Percentiles rank a stretch among this genome's conserved stretches.
Evolutionary conservation across 1,140 invertebrate species (phyloP).

Genomic region (Leptonema lineaticorne): DNA sequence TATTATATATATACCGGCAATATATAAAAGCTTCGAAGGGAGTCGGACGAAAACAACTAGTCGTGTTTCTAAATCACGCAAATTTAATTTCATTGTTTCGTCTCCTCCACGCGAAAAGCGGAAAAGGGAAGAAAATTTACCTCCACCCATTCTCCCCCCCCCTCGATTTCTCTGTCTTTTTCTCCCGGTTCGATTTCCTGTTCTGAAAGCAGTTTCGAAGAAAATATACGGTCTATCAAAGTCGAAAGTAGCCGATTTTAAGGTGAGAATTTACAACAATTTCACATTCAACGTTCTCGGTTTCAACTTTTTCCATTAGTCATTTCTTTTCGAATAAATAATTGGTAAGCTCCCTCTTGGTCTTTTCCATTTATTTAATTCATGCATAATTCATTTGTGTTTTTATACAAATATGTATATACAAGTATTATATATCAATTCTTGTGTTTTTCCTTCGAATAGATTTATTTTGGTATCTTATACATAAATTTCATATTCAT

Average conservation of each 20-base stretch:
- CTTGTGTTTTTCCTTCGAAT: no score
- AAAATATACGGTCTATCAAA: conserved; percentile 14
- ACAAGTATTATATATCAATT: no score
- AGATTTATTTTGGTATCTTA: no score
- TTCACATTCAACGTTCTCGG: neutral
- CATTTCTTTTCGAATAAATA: conserved; percentile 20
- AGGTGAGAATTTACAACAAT: conserved; percentile 19
- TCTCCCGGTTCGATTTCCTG: no score
- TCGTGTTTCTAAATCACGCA: conserved; percentile 10
- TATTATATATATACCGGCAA: neutral
- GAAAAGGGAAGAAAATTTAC: neutral
- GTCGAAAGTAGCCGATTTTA: neutral
- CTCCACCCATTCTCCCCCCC: no score
- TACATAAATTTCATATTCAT: no score
- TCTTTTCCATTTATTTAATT: neutral
- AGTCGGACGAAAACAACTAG: conserved; percentile 11
- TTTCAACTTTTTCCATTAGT: conserved; percentile 15
- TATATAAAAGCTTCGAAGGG: neutral
- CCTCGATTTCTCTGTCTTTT: no score
- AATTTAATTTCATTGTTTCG: conserved; percentile 23
- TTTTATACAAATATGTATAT: no score
- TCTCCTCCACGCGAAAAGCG: neutral
- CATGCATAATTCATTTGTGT: conserved; percentile 17
- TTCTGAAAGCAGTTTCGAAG: no score
- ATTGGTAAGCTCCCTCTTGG: neutral